Evolutionary conservation across 2,888 invertebrate species (phyloP), one percentile per base, ranked within the genome.

Genomic region (Rhimphoctona megacephalus): DNA sequence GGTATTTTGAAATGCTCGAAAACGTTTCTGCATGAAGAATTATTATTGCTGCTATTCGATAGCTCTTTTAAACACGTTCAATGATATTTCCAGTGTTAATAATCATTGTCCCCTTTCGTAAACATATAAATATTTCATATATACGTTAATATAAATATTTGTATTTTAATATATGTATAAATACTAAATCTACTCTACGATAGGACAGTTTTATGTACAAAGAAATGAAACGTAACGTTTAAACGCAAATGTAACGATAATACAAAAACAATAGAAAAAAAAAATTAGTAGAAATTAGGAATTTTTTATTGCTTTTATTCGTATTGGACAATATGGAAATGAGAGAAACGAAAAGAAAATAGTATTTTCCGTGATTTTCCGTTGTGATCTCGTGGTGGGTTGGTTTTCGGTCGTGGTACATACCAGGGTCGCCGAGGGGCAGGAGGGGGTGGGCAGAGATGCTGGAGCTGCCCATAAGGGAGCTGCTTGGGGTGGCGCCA

Each of bases 371-470:
- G 72, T 74, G 74, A 46, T 70, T 72, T 81, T 66, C 46, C 39
- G 49, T 54, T 70, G 64, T 86, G 85, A 74, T 83, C 67, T 83
- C 82, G 78, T 86, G 83, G 86, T 79, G 91, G 91, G 91, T 92
- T 91, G 91, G 69, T 85, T 87, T 89, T 93, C 92, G 93, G 92
- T 94, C 92, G 90, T 94, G 92, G 94, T 94, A 94, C 94, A 95
- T 94, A 95, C 95, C 94, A 93, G 94, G 94, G 94, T 95, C 95
- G 95, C 95, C 98, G 96, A 98, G 97, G 95, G 98, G 98, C 96
- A 98, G 97, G 96, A 98, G 97, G 95, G 98, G 98, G 96, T 98
- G 98, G 95, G 98, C 98, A 95, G 98, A 98, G 96, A 98, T 97
- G 96, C 97, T 97, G 96, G 97, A 96, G 96, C 97, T 97, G 96